phyloP scores from a whole-genome alignment of 2,113 vertebrate species.

The Coryphaenoides rupestris region DNA sequence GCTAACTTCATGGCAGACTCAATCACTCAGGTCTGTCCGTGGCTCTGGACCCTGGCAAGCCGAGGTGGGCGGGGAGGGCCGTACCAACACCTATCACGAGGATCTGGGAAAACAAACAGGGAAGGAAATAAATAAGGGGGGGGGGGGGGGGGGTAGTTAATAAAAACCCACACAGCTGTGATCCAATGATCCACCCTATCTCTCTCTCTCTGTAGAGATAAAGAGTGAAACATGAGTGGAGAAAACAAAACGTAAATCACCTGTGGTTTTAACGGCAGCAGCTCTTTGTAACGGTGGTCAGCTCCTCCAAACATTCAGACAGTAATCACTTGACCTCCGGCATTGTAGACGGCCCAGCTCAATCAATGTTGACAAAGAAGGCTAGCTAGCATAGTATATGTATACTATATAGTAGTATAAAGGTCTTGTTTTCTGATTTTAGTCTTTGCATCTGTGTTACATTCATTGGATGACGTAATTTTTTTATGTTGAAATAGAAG shows the following conservation, averaged over 20 bases:
- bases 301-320: too few species aligned
- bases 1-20: constrained; percentile 2
- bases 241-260: background rate
- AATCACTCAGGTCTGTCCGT: constrained; percentile 21
- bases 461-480: too few species aligned
- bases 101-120: constrained; percentile 28
- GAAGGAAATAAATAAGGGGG: constrained; percentile 18
- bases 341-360: too few species aligned
- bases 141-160: too few species aligned
- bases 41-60: constrained; percentile 14
- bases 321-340: too few species aligned
- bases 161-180: constrained; percentile 10
- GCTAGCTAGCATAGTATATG: too few species aligned
- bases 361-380: too few species aligned
- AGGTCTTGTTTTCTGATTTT: too few species aligned
- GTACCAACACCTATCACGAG: constrained; percentile 16
- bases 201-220: constrained; percentile 12
- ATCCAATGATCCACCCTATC: constrained; percentile 1
- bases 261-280: background rate
- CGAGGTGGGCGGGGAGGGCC: too few species aligned
- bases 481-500: too few species aligned
- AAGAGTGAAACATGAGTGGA: constrained; percentile 22
- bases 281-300: background rate
- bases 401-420: too few species aligned
- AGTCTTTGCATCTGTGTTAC: too few species aligned